Evolutionary conservation across 2,113 vertebrate genomes (phyloP), one percentile per base, ranked within the genome.

Genomic region (Peromyscus maniculatus): DNA sequence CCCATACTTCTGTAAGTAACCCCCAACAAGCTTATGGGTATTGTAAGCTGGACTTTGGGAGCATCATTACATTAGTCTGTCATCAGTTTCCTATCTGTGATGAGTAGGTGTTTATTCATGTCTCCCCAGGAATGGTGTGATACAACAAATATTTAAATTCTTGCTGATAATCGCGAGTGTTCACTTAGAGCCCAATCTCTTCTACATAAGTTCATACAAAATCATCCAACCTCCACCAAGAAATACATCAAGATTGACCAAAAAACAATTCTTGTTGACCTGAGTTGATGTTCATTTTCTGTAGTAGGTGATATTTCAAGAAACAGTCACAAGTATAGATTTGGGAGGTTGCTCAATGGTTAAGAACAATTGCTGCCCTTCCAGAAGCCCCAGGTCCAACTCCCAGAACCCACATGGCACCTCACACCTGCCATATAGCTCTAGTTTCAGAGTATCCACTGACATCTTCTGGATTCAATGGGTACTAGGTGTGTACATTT

Each of bases 241-340:
- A 36, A 84, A 49, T 66, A 52, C 13, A 91, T n/a, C 67, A 28
- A 93, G 77, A n/a, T 15, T 52, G 33, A 87, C 71, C 43, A 74
- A 87, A 91, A 90, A 72, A 7, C 39, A 77, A 88, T 95, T 91
- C 17, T 75, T 79, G 16, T 91, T 93, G 74, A 90, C 24, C 33
- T 39, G 91, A 55, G 22, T 79, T 93, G 33, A 64, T 92, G 24
- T 90, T 91, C 92, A 9, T 55, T 90, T 33, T 84, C 21, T 80
- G 5, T 83, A 87, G n/a, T 77, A 67, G 16, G 1, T 7, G 7
- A 57, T 59, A 79, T 5, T 55, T 69, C 62, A 7, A 77, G 59
- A 95, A 96, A 64, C 39, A 72, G 24, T 94, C 36, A 33, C 26
- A 21, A 43, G 21, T 62, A 62, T 24, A 3, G 22, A 12, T 62